Evolutionary conservation across 2,888 invertebrate genomes (phyloP).

Genomic region (Julus scanicus): DNA sequence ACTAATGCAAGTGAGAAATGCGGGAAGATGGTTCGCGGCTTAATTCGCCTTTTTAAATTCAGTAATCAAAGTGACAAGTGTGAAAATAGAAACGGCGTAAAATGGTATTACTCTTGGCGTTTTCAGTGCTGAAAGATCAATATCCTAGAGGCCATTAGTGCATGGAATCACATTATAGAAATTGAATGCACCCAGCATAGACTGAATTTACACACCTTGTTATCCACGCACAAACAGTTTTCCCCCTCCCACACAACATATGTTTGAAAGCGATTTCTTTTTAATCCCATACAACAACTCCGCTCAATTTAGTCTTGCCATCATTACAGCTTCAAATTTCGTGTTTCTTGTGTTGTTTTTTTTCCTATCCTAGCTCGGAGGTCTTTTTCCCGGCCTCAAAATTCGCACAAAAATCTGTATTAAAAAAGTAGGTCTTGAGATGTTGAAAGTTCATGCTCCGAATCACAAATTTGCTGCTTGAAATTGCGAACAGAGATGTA

Average conservation of each 20-base stretch:
- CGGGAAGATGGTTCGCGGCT: neutral
- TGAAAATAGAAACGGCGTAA: conserved; percentile 8
- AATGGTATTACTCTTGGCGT: conserved; percentile 14
- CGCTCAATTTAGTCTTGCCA: neutral
- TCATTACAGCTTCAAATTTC: neutral
- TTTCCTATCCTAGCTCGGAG: neutral
- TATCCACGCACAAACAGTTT: conserved; percentile 14
- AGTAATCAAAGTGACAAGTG: conserved; percentile 24
- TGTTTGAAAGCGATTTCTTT: neutral
- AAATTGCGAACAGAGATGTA: neutral
- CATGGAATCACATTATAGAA: conserved; percentile 13
- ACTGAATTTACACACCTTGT: conserved; percentile 36
- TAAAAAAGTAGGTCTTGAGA: neutral
- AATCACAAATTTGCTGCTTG: neutral
- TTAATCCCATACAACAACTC: neutral
- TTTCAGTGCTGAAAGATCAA: conserved; percentile 5
- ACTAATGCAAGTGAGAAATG: neutral
- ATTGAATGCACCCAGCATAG: neutral
- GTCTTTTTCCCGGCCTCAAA: neutral
- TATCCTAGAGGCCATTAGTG: conserved; percentile 27
- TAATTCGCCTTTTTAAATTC: conserved; percentile 5
- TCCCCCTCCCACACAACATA: conserved; percentile 6
- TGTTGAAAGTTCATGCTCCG: neutral
- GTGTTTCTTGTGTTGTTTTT: neutral
- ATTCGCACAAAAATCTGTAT: neutral